Evolutionary conservation across 2,113 vertebrate genomes (phyloP), one percentile per base, ranked within the genome.

Genomic region (Xyliphius kryptos): DNA sequence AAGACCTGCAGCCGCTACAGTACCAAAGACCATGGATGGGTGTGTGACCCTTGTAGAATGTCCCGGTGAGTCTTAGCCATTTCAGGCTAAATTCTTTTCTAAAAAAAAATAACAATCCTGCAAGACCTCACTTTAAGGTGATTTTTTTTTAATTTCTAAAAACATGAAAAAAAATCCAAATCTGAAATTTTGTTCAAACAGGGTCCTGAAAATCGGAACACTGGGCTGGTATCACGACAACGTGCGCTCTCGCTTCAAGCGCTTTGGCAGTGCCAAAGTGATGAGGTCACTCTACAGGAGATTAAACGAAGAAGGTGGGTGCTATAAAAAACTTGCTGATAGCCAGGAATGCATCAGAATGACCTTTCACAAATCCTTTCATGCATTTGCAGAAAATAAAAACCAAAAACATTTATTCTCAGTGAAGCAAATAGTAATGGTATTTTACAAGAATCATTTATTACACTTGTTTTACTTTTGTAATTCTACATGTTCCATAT

Each of bases 231-330:
- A 91, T 82, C 89, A 97, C 0, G 81, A 92, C 20, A 92, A 92
- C 0, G 78, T 97, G 48, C 80, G 84, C 0, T 87, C 91, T 68
- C 91, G 93, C 12, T 98, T 98, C 81, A 95, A 92, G 68, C 82
- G 85, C 1, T 97, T 95, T 3, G 95, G 95, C 44, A 96, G 95
- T 0, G 94, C 92, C 56, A 95, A 97, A 36, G 95, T 98, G 55
- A 88, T 96, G 82, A 89, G 84, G 56, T 97, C 91, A 2, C 88
- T 97, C 49, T 89, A 77, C 1, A 90, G 89, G 72, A 83, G 95
- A 76, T 84, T 92, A 77, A 89, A 81, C 2, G 81, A 81, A 73
- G 83, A 86, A 3, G 77, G 85, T 86, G 69, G 69, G 78, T 74
- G n/a, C 63, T 61, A 68, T 61, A 64, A 44, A 66, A 50, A 71